Conservation (phyloP, 1,140 invertebrate species). For the Scaptodrosophila lebanonensis region DNA sequence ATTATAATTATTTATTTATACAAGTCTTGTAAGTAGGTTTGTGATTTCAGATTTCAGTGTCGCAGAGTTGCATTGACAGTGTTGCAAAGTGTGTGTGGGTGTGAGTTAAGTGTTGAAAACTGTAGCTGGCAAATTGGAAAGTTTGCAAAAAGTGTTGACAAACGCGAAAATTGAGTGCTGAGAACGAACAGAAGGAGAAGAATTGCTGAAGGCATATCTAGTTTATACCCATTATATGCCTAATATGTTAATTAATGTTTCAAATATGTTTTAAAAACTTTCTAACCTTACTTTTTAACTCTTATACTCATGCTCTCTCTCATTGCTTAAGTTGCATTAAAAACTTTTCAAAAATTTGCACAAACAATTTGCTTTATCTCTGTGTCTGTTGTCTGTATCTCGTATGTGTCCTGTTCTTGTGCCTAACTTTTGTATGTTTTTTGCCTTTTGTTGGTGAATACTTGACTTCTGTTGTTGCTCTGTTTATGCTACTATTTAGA, state of each 20-base stretch:
- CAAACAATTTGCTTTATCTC: constrained; percentile 52
- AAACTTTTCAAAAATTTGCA: constrained; percentile 56
- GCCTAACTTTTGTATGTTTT: constrained; percentile 14
- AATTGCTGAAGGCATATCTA: constrained; percentile 24
- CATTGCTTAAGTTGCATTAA: constrained; percentile 20
- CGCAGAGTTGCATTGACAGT: constrained; percentile 34
- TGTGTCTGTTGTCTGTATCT: constrained; percentile 26
- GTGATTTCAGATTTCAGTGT: constrained; percentile 56
- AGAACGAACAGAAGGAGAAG: constrained; percentile 36
- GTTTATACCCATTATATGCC: constrained; percentile 3
- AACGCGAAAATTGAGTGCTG: constrained; percentile 51
- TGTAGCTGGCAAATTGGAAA: neutral
- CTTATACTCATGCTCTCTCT: constrained; percentile 14
- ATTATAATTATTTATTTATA: constrained; percentile 55
- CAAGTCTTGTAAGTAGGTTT: constrained; percentile 75
- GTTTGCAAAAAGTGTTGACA: constrained; percentile 32
- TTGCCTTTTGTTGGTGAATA: constrained; percentile 20
- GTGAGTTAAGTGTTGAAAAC: constrained; percentile 19
- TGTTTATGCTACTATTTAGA: constrained; percentile 52
- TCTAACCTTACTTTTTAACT: constrained; percentile 52
- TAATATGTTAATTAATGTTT: constrained; percentile 32
- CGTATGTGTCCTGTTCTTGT: no score
- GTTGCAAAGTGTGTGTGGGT: constrained; percentile 17
- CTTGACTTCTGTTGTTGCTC: no score
- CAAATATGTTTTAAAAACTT: constrained; percentile 43